A percentile compares a stretch with the other conserved stretches of the same genome.
phyloP scores from a whole-genome alignment of 2,113 vertebrate genomes.

The Ctenodactylus gundi region DNA sequence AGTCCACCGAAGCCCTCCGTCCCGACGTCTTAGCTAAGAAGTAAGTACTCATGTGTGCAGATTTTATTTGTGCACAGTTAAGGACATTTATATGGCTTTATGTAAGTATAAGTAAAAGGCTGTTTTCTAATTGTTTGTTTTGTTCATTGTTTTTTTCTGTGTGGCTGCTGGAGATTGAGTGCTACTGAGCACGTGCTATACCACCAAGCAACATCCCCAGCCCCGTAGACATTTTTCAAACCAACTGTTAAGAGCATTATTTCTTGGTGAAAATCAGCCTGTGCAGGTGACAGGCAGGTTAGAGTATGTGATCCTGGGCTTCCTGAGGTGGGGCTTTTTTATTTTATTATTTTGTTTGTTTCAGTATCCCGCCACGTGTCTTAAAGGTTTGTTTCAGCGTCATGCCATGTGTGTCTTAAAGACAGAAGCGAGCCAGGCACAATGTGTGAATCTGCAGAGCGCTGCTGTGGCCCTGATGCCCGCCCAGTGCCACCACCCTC shows the following conservation, averaged over 20 bases:
- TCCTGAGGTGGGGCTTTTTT: background rate
- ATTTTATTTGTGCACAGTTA: slow-evolving; percentile 36
- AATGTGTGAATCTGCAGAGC: slow-evolving; percentile 13
- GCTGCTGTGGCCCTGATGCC: background rate
- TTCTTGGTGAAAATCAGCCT: slow-evolving; percentile 50
- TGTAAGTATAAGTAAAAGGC: background rate
- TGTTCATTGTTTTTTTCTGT: background rate
- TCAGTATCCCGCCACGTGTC: background rate
- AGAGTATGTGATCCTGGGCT: background rate
- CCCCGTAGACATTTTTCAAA: slow-evolving; percentile 8
- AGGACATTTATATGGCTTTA: background rate
- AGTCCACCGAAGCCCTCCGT: slow-evolving; percentile 85
- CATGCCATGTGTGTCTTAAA: background rate
- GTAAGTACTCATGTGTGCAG: slow-evolving; percentile 85
- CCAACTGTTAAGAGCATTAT: slow-evolving; percentile 19
- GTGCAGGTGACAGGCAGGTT: background rate
- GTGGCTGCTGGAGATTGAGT: background rate
- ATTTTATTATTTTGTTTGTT: background rate
- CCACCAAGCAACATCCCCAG: background rate
- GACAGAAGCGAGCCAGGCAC: background rate
- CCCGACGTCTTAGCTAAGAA: slow-evolving; percentile 93
- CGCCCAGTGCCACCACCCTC: background rate
- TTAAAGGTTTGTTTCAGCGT: background rate
- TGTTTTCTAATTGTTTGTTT: background rate
- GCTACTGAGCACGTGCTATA: background rate